These are phyloP conservation scores for Cyanoramphus novaezelandiae DNA, from an alignment of 2,113 vertebrate genomes.

Conservation along the genomic window DNA sequence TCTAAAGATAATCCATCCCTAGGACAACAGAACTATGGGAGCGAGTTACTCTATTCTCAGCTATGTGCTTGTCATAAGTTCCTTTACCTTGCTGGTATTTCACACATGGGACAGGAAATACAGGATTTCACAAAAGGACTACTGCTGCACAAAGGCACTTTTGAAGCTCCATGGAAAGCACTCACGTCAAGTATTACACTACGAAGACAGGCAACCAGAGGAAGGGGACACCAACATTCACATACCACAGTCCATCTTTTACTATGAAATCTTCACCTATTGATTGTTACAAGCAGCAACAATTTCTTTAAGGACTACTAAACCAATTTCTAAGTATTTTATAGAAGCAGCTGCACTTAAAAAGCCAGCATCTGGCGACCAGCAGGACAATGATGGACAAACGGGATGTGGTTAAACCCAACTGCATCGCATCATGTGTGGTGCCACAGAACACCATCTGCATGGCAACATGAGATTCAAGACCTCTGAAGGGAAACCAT, in stretches of 20 bases:
- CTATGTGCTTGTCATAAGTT: background rate
- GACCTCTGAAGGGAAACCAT: no score
- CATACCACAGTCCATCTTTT: fast-evolving
- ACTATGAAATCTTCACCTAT: background rate
- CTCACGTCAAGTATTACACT: background rate
- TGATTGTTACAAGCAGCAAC: background rate
- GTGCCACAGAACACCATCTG: background rate
- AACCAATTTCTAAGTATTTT: background rate
- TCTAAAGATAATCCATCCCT: background rate
- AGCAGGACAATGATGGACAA: background rate
- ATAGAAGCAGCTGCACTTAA: background rate
- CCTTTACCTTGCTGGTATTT: background rate
- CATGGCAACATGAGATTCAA: fast-evolving
- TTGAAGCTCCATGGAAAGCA: background rate
- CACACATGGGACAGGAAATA: background rate
- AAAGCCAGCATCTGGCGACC: background rate
- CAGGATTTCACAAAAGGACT: background rate
- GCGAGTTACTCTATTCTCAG: background rate
- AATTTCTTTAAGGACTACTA: background rate
- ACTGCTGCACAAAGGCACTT: background rate
- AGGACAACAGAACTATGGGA: background rate
- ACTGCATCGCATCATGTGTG: fast-evolving
- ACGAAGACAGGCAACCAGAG: background rate
- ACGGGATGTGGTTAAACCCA: background rate
- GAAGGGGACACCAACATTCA: background rate